These are phyloP conservation scores for Agraylea sexmaculata DNA, from an alignment of 1,140 invertebrate genomes.

Conservation along the genomic window DNA sequence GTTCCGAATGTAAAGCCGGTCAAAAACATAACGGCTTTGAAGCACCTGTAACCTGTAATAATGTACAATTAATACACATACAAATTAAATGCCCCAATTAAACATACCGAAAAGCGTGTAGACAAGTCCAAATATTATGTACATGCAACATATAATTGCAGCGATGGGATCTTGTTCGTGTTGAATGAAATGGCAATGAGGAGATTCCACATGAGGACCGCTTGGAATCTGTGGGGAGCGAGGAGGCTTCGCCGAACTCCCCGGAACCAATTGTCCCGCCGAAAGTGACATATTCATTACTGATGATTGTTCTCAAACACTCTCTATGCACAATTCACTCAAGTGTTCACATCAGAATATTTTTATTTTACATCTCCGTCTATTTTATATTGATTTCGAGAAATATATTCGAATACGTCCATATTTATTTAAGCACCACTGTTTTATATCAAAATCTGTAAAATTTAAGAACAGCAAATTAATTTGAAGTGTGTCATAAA, in stretches of 20 bases:
- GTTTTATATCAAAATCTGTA: too few relatives aligned
- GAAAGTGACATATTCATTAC: conserved; percentile 21
- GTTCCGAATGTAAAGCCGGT: conserved; percentile 79
- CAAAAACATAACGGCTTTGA: conserved; percentile 82
- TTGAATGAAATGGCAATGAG: conserved; percentile 32
- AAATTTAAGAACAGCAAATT: too few relatives aligned
- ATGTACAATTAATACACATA: conserved; percentile 7
- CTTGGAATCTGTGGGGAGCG: conserved; percentile 28
- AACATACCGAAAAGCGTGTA: conserved; percentile 47
- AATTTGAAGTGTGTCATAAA: too few relatives aligned
- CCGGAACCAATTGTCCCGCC: conserved; percentile 35
- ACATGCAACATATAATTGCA: conserved; percentile 37
- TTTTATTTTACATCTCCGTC: too few relatives aligned
- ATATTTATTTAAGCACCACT: too few relatives aligned
- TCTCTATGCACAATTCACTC: neutral
- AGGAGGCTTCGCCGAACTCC: conserved; percentile 28
- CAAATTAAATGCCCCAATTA: neutral
- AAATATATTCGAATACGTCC: too few relatives aligned
- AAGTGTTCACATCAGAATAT: neutral
- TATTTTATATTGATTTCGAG: too few relatives aligned
- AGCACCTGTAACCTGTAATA: conserved; percentile 72
- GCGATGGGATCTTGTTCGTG: conserved; percentile 35
- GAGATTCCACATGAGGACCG: conserved; percentile 34
- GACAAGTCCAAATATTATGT: conserved; percentile 45
- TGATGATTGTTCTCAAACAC: neutral